Evolutionary conservation across 2,113 vertebrate species (phyloP), one percentile per base, ranked within the genome.

Genomic region (Campylorhamphus procurvoides): DNA sequence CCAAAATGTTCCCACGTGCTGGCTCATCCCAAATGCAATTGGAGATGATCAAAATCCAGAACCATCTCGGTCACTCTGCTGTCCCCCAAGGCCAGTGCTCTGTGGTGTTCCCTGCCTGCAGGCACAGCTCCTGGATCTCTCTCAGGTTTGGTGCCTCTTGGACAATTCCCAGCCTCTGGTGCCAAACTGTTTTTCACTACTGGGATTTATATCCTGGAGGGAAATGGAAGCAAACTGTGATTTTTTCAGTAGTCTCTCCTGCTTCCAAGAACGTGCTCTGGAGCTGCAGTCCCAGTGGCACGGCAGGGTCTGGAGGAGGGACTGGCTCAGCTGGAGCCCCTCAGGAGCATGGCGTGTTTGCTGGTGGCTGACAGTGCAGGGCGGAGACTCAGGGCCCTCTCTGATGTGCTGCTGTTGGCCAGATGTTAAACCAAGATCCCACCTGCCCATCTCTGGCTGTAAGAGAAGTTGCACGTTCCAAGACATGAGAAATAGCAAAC

Each of bases 1-100:
- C 74, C 14, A 5, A 84, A 74, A 24, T 1, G 0, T 81, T 93
- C 94, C 47, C 52, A 6, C 14, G 16, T 50, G 62, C 13, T 81
- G 58, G 75, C 96, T 91, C 87, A 81, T 64, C 85, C 84, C 68
- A 46, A 87, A 79, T 83, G 74, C 81, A 93, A 72, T 93, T 82
- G 37, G 90, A 89, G 76, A 69, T 82, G 62, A 37, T 50, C 58
- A 4, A 20, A 49, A 81, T 4, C 4, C 92, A 79, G 23, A 75
- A 56, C 2, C 78, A 66, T n/a, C 84, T 63, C 16, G 2, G 87
- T 90, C 81, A 35, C 85, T 73, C 77, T 83, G 55, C 58, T 93
- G 55, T 71, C 88, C 72, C 12, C 50, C 69, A 15, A 3, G 40
- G 68, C 64, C 40, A 33, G 83, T 33, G 74, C 85, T 84, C 62